These are phyloP conservation scores for Ochlodes sylvanus DNA, from an alignment of 2,888 invertebrate genomes.

Conservation along the genomic window DNA sequence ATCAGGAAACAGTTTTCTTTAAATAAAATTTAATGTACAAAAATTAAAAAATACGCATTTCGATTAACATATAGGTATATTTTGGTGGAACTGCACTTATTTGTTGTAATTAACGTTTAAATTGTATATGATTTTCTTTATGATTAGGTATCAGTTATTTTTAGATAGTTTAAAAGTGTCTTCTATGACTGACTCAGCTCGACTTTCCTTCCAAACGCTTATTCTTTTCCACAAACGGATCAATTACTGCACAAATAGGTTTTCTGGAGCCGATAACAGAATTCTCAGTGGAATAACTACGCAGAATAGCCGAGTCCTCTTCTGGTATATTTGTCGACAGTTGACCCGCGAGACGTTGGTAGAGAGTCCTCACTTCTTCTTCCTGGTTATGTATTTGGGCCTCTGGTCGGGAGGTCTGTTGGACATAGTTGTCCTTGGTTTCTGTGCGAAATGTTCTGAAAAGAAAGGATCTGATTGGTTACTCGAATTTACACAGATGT, in stretches of 20 bases:
- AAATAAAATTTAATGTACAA: no score
- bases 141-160: no score
- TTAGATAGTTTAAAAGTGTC: no score
- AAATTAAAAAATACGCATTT: no score
- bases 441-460: slow-evolving; percentile 73
- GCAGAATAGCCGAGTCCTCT: slow-evolving; percentile 52
- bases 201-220: slow-evolving; percentile 54
- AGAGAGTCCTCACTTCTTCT: slow-evolving; percentile 59
- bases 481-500: slow-evolving; percentile 11
- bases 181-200: no score
- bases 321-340: slow-evolving; percentile 54
- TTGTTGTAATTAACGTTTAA: no score
- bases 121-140: no score
- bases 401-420: slow-evolving; percentile 51
- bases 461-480: slow-evolving; percentile 32
- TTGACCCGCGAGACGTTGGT: slow-evolving; percentile 52
- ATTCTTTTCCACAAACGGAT: slow-evolving; percentile 63
- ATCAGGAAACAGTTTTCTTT: no score
- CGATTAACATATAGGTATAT: no score
- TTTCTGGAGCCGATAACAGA: slow-evolving; percentile 60
- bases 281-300: slow-evolving; percentile 60
- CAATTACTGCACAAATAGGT: slow-evolving; percentile 62
- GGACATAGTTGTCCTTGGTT: slow-evolving; percentile 64
- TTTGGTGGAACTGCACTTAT: no score
- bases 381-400: slow-evolving; percentile 61